These are phyloP conservation scores for Catocala sponsa DNA, from an alignment of 2,888 invertebrate genomes.

Conservation along the genomic window DNA sequence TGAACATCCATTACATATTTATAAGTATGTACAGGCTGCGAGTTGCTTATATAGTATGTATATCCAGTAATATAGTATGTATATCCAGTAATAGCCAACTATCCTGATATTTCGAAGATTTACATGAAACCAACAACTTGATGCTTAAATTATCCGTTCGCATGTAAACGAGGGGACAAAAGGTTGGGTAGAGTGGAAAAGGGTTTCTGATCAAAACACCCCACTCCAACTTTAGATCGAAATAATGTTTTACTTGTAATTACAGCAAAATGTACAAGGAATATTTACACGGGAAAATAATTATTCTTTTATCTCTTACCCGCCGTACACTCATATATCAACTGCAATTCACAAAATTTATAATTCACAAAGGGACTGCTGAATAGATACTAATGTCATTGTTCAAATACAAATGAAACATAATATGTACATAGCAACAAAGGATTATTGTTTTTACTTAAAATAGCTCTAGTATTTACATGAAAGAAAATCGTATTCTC, in stretches of 20 bases:
- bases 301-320: not conserved
- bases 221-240: slow-evolving; percentile 6
- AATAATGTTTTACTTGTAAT: not conserved
- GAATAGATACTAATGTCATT: slow-evolving; percentile 20
- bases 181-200: slow-evolving; percentile 13
- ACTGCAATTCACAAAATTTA: slow-evolving; percentile 2
- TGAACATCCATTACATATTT: slow-evolving; percentile 12
- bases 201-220: slow-evolving; percentile 8
- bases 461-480: too few species aligned
- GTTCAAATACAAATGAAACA: slow-evolving; percentile 21
- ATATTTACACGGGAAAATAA: too few species aligned
- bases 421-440: slow-evolving; percentile 11
- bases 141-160: slow-evolving; percentile 25
- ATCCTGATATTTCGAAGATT: slow-evolving; percentile 14
- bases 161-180: slow-evolving; percentile 32
- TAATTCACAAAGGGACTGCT: slow-evolving; percentile 12
- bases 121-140: slow-evolving; percentile 15
- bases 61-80: slow-evolving; percentile 8
- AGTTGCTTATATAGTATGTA: not conserved
- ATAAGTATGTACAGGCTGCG: slow-evolving; percentile 17
- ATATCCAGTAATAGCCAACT: slow-evolving; percentile 14
- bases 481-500: too few species aligned
- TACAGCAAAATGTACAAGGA: not conserved
- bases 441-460: slow-evolving; percentile 14
- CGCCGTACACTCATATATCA: not conserved